Base-by-base conservation (phyloP, 2,888 invertebrate species). In the Melikaiella ostensackeni region DNA sequence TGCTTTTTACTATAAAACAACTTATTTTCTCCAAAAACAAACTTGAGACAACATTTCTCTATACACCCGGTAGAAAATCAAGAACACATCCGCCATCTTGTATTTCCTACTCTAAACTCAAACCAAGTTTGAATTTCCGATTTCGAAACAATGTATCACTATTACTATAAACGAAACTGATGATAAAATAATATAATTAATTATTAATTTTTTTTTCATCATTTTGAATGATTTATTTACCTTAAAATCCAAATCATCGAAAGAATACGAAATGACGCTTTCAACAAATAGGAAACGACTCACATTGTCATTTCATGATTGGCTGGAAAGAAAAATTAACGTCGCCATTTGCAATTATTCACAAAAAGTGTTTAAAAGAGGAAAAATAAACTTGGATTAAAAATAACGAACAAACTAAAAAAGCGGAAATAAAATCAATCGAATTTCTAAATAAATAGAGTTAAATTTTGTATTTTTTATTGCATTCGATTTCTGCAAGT, bases 61-160 rank as follows among this genome's bases (percentile, higher is more conserved):
- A n/a, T 2, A 33, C 62, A 62, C 62, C 62, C 62, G 62, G 27
- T 62, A 62, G 27, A 30, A 35, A 62, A 35, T 35, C n/a, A 3
- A 55, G 21, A 55, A 55, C 21, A 55, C 21, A 55, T 62, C 33
- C 62, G 35, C 35, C 62, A 62, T 62, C 8, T 62, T 62, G 16
- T 9, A 19, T 35, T 62, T 30, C 42, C 42, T 35, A n/a, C 33
- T n/a, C 33, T 8, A 33, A 33, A n/a, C n/a, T 62, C 62, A 62
- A 62, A 62, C 0, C n/a, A 62, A n/a, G 19, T 30, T 9, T 63
- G 19, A 62, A 62, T 62, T 62, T 33, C 21, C n/a, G 21, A 21
- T 8, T 50, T n/a, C 9, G 9, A 50, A 50, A 3, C 9, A 55
- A 21, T 21, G 2, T 21, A 11, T 2, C 21, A 19, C 0, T 4